phyloP scores from a whole-genome alignment of 2,113 vertebrate genomes.

The Sclerurus mexicanus region DNA sequence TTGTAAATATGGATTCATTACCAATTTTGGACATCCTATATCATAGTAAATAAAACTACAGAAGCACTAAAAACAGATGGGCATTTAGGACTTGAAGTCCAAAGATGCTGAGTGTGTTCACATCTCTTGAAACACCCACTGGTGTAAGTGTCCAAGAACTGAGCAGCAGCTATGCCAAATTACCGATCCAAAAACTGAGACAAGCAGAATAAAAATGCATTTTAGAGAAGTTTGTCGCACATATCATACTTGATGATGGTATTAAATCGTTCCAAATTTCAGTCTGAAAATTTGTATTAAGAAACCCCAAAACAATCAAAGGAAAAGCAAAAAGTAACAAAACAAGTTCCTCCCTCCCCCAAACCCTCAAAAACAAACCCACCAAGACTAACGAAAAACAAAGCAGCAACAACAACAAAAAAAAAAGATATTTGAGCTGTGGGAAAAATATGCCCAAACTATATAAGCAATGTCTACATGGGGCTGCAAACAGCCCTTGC shows the following conservation, averaged over 20 bases:
- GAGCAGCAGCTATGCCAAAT: neutral
- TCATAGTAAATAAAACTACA: neutral
- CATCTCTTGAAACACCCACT: neutral
- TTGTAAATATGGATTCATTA: neutral
- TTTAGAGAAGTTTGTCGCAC: neutral
- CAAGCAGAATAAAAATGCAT: neutral
- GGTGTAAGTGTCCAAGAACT: neutral
- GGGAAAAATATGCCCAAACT: neutral
- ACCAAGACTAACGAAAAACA: neutral
- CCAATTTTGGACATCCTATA: neutral
- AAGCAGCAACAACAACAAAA: too few relatives aligned
- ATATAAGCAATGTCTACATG: neutral
- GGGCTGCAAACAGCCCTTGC: neutral
- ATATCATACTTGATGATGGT: neutral
- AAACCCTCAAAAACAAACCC: accelerated
- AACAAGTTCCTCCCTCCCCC: neutral
- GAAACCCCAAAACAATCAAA: neutral
- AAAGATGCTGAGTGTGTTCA: neutral
- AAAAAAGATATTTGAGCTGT: neutral
- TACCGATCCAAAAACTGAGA: neutral
- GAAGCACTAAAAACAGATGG: neutral
- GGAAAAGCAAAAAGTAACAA: neutral
- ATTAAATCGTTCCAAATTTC: neutral
- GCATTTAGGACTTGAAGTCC: neutral
- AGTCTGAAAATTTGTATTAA: neutral